A percentile compares a stretch with the other conserved stretches of the same genome.
phyloP scores from a whole-genome alignment of 2,113 vertebrate genomes.

The Lepus europaeus region DNA sequence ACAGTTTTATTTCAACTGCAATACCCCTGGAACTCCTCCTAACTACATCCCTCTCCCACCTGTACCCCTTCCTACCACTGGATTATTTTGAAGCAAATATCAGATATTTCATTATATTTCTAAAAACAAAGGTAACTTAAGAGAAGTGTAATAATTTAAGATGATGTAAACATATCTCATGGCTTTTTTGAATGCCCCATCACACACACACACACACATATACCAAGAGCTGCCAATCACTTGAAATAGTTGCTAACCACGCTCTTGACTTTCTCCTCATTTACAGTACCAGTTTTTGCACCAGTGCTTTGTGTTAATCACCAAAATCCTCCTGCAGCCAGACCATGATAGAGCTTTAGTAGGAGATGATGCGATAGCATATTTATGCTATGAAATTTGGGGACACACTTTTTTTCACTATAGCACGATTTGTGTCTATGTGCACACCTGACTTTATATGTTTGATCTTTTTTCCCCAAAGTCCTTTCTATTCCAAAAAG shows the following conservation, averaged over 20 bases:
- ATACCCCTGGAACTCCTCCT: neutral
- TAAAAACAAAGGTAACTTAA: slow-evolving; percentile 31
- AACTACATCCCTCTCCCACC: neutral
- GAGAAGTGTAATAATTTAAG: neutral
- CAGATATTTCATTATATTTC: neutral
- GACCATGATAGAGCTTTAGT: neutral
- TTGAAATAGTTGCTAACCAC: slow-evolving; percentile 33
- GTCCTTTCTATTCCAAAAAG: slow-evolving; percentile 66
- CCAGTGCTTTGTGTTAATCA: neutral
- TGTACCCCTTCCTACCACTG: neutral
- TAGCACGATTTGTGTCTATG: neutral
- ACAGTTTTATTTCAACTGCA: neutral
- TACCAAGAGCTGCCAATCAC: neutral
- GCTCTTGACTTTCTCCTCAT: slow-evolving; percentile 54
- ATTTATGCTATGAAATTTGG: slow-evolving; percentile 71
- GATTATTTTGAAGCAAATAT: too few relatives aligned
- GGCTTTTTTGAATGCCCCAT: neutral
- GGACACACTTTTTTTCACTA: slow-evolving; percentile 66
- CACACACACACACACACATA: neutral
- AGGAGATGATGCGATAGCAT: slow-evolving; percentile 53
- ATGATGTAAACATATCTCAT: neutral
- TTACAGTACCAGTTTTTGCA: slow-evolving; percentile 69
- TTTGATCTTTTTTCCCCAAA: slow-evolving; percentile 57
- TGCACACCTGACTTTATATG: neutral
- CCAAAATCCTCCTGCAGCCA: neutral